Base-by-base conservation (phyloP, 2,113 vertebrate genomes). In the Monopterus albus region DNA sequence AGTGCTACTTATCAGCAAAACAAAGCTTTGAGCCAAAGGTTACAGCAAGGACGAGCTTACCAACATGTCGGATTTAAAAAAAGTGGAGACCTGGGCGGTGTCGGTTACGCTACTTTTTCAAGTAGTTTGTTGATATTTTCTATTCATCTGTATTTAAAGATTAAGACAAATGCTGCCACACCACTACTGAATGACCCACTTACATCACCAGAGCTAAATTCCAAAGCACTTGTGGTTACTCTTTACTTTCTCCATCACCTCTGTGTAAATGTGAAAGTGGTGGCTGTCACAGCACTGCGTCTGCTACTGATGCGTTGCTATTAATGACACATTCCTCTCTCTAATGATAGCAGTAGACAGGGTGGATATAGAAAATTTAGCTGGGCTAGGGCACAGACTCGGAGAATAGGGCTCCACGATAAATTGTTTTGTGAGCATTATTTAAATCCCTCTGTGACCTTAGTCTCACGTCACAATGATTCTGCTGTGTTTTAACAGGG, bases 331-430 rank as follows among this genome's bases (percentile, higher is more conserved):
- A 23, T 47, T 67, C 36, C 60, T 53, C 55, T 74, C 46, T 29
- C 57, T 81, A 87, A 78, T 57, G 18, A 65, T 18, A 49, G 67
- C 49, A 17, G n/a, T n/a, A n/a, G n/a, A n/a, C n/a, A n/a, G n/a
- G n/a, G n/a, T n/a, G n/a, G n/a, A n/a, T n/a, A n/a, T n/a, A n/a
- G n/a, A n/a, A n/a, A n/a, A n/a, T n/a, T n/a, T n/a, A n/a, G n/a
- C n/a, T n/a, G n/a, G n/a, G n/a, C n/a, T n/a, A n/a, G n/a, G n/a
- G n/a, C n/a, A n/a, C n/a, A n/a, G n/a, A n/a, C n/a, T n/a, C n/a
- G n/a, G n/a, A n/a, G n/a, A n/a, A n/a, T n/a, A n/a, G n/a, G n/a
- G n/a, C n/a, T n/a, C n/a, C n/a, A n/a, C n/a, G n/a, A n/a, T n/a
- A n/a, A n/a, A n/a, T n/a, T n/a, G n/a, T n/a, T n/a, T n/a, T n/a